Evolutionary conservation across 2,888 invertebrate species (phyloP).

Genomic region (Tineola bisselliella): DNA sequence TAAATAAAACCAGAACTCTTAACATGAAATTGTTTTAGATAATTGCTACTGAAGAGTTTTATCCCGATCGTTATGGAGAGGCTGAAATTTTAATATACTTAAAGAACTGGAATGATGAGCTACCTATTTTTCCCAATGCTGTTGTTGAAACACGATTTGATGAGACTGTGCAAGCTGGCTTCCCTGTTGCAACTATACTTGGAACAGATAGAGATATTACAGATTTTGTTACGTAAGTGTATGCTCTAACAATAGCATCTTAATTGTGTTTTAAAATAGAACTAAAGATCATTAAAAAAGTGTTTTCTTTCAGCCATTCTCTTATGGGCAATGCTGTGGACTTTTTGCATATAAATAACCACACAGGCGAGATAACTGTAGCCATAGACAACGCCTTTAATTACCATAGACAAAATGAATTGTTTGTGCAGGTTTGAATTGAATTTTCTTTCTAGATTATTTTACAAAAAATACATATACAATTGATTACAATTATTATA

Average conservation of each 20-base stretch:
- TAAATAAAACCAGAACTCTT: too few relatives aligned
- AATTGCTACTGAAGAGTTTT: conserved; percentile 41
- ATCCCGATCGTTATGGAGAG: conserved; percentile 33
- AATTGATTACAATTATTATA: too few relatives aligned
- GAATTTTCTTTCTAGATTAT: too few relatives aligned
- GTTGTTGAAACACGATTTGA: conserved; percentile 44
- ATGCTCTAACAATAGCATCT: too few relatives aligned
- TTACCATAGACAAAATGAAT: conserved; percentile 67
- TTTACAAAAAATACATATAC: too few relatives aligned
- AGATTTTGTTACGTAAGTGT: conserved; percentile 64
- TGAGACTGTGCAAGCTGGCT: conserved; percentile 65
- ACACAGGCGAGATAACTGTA: conserved; percentile 68
- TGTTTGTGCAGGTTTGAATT: conserved; percentile 61
- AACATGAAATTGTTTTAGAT: conserved; percentile 39
- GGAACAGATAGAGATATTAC: conserved; percentile 72
- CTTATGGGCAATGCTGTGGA: conserved; percentile 57
- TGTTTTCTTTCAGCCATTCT: conserved; percentile 48
- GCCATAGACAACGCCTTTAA: conserved; percentile 65
- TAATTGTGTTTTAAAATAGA: too few relatives aligned
- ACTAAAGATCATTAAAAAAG: too few relatives aligned
- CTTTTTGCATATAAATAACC: conserved; percentile 56
- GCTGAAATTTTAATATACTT: conserved; percentile 60
- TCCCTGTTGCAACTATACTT: conserved; percentile 54
- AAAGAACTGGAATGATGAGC: conserved; percentile 76
- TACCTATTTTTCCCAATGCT: conserved; percentile 66